Base-by-base conservation (phyloP, 2,888 invertebrate genomes). In the Lissocephala sabroskyi region DNA sequence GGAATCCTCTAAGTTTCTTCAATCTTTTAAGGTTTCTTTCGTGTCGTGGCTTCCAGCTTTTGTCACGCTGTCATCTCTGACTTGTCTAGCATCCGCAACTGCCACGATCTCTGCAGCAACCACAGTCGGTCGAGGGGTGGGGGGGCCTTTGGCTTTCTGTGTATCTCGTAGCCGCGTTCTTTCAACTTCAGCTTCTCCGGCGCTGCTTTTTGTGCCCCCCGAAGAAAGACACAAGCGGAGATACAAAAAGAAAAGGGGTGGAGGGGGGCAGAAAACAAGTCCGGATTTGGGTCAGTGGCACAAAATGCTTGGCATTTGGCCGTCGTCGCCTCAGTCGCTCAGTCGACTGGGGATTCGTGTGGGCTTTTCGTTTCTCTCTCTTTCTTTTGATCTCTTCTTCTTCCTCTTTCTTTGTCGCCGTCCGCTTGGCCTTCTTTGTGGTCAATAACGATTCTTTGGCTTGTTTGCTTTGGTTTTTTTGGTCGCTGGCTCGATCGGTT, bases 241-340 rank as follows among this genome's bases (percentile, higher is more conserved):
- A 13, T 1, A 32, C 33, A 43, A 43, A 14, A 48, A 42, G 44
- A 18, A 39, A 4, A 39, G 42, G 1, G 11, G 54, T 37, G 53
- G 43, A 49, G 51, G 13, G 43, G 10, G 49, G 46, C 59, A 62
- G 49, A 63, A 73, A 73, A 75, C 75, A 59, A 75, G 73, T 67
- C 63, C 65, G 60, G 67, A 75, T 75, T 65, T 74, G 61, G 73
- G 73, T 74, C 73, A 74, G 73, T 74, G 75, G 73, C 73, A 74
- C 73, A 74, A 64, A 71, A 71, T 73, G 67, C 70, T 67, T 65
- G 73, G 68, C 65, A 68, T 68, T 57, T 49, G 54, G 54, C 49
- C 23, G 11, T 19, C 56, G 53, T 56, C 41, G 50, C 61, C 41
- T 36, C 32, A 44, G 36, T 41, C 44, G 52, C 56, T 45, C 42